phyloP scores from a whole-genome alignment of 1,140 invertebrate species.

The Phymorhynchus buccinoides region DNA sequence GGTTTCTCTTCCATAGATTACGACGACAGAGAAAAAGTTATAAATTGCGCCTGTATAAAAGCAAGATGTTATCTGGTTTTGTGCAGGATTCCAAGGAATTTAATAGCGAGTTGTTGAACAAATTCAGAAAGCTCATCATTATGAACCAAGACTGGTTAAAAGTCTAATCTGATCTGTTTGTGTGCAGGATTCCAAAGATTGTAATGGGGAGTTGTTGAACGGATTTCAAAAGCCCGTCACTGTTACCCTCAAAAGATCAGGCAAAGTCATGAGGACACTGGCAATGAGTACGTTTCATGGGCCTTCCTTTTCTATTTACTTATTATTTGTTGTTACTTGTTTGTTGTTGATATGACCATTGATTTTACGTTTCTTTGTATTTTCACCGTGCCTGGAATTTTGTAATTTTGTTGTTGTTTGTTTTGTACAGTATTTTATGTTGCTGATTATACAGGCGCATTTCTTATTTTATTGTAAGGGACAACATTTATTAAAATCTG shows the following conservation, averaged over 20 bases:
- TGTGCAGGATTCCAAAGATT: neutral
- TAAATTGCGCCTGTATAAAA: too few species aligned
- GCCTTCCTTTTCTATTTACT: neutral
- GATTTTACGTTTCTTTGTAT: neutral
- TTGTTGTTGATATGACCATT: neutral
- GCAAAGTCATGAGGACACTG: conserved; percentile 82
- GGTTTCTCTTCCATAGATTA: too few species aligned
- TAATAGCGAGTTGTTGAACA: too few species aligned
- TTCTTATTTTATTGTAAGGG: neutral
- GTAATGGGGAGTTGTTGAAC: neutral
- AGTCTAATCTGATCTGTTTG: neutral
- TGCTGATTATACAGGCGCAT: neutral
- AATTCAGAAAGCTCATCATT: too few species aligned
- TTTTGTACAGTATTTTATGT: neutral
- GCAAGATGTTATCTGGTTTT: neutral
- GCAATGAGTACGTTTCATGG: conserved; percentile 75
- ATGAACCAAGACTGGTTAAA: too few species aligned
- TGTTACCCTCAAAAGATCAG: conserved; percentile 81
- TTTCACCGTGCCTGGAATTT: neutral
- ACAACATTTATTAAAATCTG: neutral
- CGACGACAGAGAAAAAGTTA: neutral
- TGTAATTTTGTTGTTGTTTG: neutral
- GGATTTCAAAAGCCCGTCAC: conserved; percentile 56
- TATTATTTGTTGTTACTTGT: neutral
- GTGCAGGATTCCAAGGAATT: neutral